A percentile compares a stretch with the other conserved stretches of the same genome.
Conservation (phyloP, 1,140 invertebrate species). For the Laupala kohalensis region DNA sequence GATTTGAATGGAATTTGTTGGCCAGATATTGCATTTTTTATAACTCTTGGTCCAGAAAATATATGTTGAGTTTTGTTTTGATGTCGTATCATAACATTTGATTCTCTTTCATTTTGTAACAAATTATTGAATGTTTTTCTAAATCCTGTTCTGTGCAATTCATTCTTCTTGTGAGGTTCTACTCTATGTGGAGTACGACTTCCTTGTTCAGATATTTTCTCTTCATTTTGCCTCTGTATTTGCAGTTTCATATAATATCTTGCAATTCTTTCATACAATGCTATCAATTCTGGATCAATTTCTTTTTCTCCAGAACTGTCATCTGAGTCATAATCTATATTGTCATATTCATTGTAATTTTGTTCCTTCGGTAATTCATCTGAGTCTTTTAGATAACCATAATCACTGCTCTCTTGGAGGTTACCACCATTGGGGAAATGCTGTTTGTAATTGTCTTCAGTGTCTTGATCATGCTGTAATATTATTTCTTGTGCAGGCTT, state of each 20-base stretch:
- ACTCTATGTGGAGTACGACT: too few relatives aligned
- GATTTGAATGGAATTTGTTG: slow-evolving; percentile 20
- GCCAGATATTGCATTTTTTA: background rate
- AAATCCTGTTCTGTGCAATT: too few relatives aligned
- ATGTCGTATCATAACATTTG: background rate
- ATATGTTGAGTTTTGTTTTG: background rate
- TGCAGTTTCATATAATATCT: background rate
- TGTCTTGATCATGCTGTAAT: background rate
- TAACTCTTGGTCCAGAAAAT: background rate
- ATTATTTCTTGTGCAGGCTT: background rate
- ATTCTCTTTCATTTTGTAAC: background rate
- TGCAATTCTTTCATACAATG: background rate
- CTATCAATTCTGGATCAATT: background rate
- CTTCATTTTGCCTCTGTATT: background rate
- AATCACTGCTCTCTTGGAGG: too few relatives aligned
- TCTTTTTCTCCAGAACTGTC: background rate
- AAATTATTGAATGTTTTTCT: background rate
- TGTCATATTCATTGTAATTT: background rate
- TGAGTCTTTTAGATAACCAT: too few relatives aligned
- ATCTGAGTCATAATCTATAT: background rate
- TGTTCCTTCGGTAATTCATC: background rate
- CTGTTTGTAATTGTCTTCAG: background rate
- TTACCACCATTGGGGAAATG: background rate
- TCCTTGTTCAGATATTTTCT: too few relatives aligned
- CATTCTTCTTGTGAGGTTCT: too few relatives aligned